Percentiles rank a stretch among this genome's conserved stretches.
These are phyloP conservation scores for Rhabdophis nuchalis DNA, from an alignment of 2,797 vertebrate genomes.

Conservation along the genomic window DNA sequence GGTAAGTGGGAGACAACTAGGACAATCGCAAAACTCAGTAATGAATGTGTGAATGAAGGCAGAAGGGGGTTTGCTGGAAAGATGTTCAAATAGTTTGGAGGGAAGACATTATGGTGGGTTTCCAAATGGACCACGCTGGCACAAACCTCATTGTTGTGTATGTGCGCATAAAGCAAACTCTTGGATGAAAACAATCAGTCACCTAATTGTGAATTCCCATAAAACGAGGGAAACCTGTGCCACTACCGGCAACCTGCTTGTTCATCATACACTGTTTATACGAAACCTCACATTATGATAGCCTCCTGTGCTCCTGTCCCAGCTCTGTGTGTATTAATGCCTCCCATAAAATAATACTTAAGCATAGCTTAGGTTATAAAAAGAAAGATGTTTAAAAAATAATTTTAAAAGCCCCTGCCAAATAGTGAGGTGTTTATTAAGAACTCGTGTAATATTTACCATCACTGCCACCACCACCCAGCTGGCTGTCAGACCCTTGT, in stretches of 20 bases:
- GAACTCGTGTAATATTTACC: not conserved
- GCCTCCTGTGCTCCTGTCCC: not conserved
- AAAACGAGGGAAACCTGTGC: not conserved
- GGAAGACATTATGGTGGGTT: not conserved
- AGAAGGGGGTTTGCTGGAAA: not conserved
- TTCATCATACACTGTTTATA: not conserved
- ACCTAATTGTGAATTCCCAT: not conserved
- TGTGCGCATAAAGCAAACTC: not conserved
- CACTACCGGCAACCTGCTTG: not conserved
- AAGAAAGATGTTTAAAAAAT: conserved; percentile 19
- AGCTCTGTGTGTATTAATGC: not conserved
- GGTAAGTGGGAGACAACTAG: not conserved
- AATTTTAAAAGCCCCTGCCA: not conserved
- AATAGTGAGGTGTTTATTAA: conserved; percentile 1
- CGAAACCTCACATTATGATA: not conserved
- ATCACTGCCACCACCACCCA: not conserved
- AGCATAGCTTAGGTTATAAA: conserved; percentile 3
- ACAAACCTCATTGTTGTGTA: not conserved
- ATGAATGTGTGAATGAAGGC: not conserved
- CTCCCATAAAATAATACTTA: not conserved
- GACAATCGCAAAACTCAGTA: not conserved
- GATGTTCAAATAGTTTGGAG: not conserved
- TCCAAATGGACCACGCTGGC: not conserved
- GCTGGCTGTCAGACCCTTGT: not conserved
- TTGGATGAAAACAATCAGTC: not conserved